A percentile compares a stretch with the other conserved stretches of the same genome.
These are phyloP conservation scores for Myrmecobius fasciatus DNA, from an alignment of 2,113 vertebrate genomes.

Conservation along the genomic window DNA sequence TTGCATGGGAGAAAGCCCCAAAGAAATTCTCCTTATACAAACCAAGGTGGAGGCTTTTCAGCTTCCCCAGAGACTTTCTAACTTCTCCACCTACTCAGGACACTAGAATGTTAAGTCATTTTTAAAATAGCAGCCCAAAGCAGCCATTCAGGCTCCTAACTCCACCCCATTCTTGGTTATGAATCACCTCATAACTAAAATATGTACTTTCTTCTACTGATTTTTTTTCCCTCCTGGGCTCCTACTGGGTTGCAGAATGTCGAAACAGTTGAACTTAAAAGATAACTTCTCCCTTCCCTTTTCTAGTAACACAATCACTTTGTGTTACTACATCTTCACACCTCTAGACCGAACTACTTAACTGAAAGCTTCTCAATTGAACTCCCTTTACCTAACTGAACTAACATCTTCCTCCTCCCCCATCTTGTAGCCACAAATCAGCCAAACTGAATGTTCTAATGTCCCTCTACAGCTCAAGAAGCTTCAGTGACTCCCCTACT, in stretches of 20 bases:
- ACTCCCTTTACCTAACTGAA: neutral
- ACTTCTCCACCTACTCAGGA: neutral
- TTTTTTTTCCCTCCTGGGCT: neutral
- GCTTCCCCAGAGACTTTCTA: rapidly evolving
- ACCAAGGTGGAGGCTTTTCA: neutral
- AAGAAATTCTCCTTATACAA: neutral
- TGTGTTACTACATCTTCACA: neutral
- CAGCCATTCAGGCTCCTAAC: neutral
- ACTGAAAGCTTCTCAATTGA: neutral
- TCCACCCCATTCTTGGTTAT: neutral
- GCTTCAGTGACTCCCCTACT: neutral
- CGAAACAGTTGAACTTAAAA: neutral
- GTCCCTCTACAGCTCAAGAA: neutral
- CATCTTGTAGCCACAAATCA: neutral
- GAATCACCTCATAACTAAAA: neutral
- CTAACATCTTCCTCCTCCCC: neutral
- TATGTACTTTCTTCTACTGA: neutral
- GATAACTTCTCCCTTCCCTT: neutral
- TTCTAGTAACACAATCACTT: neutral
- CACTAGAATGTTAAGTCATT: neutral
- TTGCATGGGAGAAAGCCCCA: slow-evolving; percentile 8
- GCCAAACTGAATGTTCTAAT: neutral
- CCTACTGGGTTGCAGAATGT: neutral
- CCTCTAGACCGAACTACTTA: neutral
- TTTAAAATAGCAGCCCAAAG: neutral